Evolutionary conservation across 2,797 vertebrate species (phyloP), one percentile per base, ranked within the genome.

Genomic region (Spea hammondii): DNA sequence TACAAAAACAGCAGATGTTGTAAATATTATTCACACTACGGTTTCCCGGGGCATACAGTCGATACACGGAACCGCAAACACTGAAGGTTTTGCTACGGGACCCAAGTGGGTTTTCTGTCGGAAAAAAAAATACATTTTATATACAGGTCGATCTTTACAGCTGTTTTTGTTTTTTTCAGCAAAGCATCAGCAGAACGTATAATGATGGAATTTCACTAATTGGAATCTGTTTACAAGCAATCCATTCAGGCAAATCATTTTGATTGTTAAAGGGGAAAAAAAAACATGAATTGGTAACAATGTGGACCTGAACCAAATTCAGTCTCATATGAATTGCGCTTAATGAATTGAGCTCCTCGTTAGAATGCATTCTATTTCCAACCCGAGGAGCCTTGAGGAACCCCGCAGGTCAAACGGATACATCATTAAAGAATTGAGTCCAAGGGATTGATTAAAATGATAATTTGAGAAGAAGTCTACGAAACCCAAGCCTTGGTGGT

Each of bases 331-430:
- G 70, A 72, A 65, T n/a, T 66, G 70, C n/a, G 48, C 9, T 49
- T 57, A 78, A 78, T 78, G 72, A 50, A 72, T 65, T 32, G 51
- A 32, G 70, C 70, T 66, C 17, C 49, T 54, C 44, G 54, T 70
- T 14, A 1, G 60, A 71, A 12, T 72, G 10, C 6, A 65, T 32
- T 72, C 45, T 11, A 76, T 12, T 51, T 60, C 45, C 65, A 76
- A 72, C 69, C 47, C 5, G 62, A 57, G 50, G n/a, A n/a, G 45
- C 68, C 68, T 12, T 4, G n/a, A 64, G 60, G 62, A 70, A 70
- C 75, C 75, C 54, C 65, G 57, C 14, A 45, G 75, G 55, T 62
- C 13, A 6, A 57, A 12, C 17, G 6, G 13, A 13, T 54, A n/a
- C 59, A 45, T 62, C 49, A 12, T 53, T 70, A 77, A 14, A 45